A percentile compares a stretch with the other conserved stretches of the same genome.
Conservation (phyloP, 2,797 vertebrate species). For the Lophotriccus pileatus region DNA sequence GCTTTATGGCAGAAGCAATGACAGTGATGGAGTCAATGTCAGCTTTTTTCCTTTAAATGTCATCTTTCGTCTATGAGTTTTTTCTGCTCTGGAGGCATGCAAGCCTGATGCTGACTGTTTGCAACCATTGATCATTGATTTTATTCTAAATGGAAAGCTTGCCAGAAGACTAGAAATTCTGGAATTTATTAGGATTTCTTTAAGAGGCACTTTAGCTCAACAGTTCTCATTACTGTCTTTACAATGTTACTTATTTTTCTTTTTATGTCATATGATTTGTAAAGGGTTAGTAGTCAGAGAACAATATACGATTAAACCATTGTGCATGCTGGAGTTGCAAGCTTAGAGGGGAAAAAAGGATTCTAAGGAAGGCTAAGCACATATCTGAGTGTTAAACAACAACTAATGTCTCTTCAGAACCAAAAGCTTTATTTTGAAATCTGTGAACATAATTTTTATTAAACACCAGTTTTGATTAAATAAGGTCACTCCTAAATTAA, state of each 20-base stretch:
- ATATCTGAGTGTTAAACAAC: slow-evolving; percentile 55
- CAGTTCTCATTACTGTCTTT: slow-evolving; percentile 88
- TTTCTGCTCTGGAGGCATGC: slow-evolving; percentile 78
- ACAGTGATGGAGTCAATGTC: slow-evolving; percentile 99
- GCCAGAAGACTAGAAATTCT: slow-evolving; percentile 91
- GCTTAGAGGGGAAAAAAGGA: slow-evolving; percentile 57
- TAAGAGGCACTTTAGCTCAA: slow-evolving; percentile 92
- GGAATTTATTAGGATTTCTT: slow-evolving; percentile 89
- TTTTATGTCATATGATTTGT: slow-evolving; percentile 84
- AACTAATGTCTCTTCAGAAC: slow-evolving; percentile 39
- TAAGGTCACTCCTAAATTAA: slow-evolving; percentile 62
- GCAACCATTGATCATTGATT: slow-evolving; percentile 97
- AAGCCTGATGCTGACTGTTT: slow-evolving; percentile 82
- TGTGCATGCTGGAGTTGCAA: slow-evolving; percentile 69
- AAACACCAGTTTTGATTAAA: slow-evolving; percentile 70
- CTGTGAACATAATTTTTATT: slow-evolving; percentile 39
- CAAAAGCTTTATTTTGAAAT: slow-evolving; percentile 57
- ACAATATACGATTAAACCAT: slow-evolving; percentile 81
- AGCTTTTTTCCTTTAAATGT: slow-evolving; percentile 99
- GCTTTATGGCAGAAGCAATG: slow-evolving; percentile 97
- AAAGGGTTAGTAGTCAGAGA: slow-evolving; percentile 79
- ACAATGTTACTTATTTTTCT: slow-evolving; percentile 86
- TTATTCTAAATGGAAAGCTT: slow-evolving; percentile 93
- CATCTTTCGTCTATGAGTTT: slow-evolving; percentile 91
- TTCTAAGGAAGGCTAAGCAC: slow-evolving; percentile 67